Evolutionary conservation across 2,888 invertebrate genomes (phyloP), one percentile per base, ranked within the genome.

Genomic region (Polydrusus cervinus): DNA sequence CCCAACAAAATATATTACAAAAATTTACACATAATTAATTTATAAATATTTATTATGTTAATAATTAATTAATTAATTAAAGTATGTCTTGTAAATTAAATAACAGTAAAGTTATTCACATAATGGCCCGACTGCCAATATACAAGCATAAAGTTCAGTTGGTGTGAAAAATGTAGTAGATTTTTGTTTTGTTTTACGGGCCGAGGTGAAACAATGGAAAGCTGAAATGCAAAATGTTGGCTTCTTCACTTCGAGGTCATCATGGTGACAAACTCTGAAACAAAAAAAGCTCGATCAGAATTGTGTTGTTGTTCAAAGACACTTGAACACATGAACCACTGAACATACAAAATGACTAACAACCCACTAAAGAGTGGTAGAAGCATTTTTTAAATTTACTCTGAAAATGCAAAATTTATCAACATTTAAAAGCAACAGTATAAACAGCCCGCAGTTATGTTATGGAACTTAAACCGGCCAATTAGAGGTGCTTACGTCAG

Each of bases 231-330:
- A 89, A 73, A 76, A 74, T 80, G 89, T 90, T 89, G 91, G 91
- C 91, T 92, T 90, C 92, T 92, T 97, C 96, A 97, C 95, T 97
- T 97, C 93, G 97, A 97, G 92, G 97, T 97, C 97, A 97, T 97
- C 97, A 97, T 97, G 92, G 96, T 97, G 93, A 97, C 96, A 92
- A 97, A 97, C 93, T 97, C 96, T 96, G 93, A 43, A 94, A 93
- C 87, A 88, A 87, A 87, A 85, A 85, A 83, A 81, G 82, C 18
- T 30, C 53, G 53, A 47, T 64, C 81, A 69, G 74, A 43, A 11
- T 51, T 49, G 14, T 34, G 20, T 20, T 47, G 49, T 40, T 53
- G 18, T 18, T 61, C 13, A 25, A 57, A 0, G 14, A 25, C 0
- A n/a, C 38, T 40, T 16, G n/a, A n/a, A n/a, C n/a, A n/a, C n/a